These are phyloP conservation scores for Lipophrys pholis DNA, from an alignment of 2,113 vertebrate species.

Conservation along the genomic window DNA sequence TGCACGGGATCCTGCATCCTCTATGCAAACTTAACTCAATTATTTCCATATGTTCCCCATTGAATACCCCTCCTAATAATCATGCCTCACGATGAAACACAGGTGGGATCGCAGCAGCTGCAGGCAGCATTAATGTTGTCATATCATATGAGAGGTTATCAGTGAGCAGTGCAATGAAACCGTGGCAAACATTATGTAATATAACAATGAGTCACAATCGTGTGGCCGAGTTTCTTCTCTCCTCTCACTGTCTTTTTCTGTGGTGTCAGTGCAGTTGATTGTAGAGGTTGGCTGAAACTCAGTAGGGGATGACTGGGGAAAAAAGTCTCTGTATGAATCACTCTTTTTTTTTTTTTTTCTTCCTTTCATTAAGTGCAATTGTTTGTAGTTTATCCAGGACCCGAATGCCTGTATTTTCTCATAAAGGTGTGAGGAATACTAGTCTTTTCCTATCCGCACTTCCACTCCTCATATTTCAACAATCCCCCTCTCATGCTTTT, in stretches of 20 bases:
- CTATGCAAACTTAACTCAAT: constrained; percentile 20
- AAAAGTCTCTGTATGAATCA: constrained; percentile 13
- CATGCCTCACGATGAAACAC: constrained; percentile 35
- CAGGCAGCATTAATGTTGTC: constrained; percentile 28
- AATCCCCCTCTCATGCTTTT: constrained; percentile 20
- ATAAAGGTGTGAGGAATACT: not conserved
- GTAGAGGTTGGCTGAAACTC: constrained; percentile 30
- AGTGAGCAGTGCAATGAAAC: constrained; percentile 31
- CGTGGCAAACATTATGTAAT: constrained; percentile 50
- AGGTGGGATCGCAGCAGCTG: constrained; percentile 23
- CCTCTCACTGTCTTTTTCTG: constrained; percentile 28
- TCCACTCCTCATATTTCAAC: constrained; percentile 34
- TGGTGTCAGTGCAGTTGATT: constrained; percentile 51
- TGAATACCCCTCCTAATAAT: constrained; percentile 8
- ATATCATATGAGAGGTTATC: constrained; percentile 44
- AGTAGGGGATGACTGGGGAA: constrained; percentile 7
- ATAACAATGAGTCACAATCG: constrained; percentile 34
- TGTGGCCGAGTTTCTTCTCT: constrained; percentile 25
- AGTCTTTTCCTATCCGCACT: constrained; percentile 1
- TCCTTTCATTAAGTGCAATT: constrained; percentile 45
- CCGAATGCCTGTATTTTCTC: constrained; percentile 30
- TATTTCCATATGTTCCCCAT: constrained; percentile 26
- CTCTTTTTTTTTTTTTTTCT: not conserved
- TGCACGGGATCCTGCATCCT: constrained; percentile 11
- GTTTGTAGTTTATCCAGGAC: constrained; percentile 40